Evolutionary conservation across 2,797 vertebrate genomes (phyloP).

Genomic region (Phyllotis vaccarum): DNA sequence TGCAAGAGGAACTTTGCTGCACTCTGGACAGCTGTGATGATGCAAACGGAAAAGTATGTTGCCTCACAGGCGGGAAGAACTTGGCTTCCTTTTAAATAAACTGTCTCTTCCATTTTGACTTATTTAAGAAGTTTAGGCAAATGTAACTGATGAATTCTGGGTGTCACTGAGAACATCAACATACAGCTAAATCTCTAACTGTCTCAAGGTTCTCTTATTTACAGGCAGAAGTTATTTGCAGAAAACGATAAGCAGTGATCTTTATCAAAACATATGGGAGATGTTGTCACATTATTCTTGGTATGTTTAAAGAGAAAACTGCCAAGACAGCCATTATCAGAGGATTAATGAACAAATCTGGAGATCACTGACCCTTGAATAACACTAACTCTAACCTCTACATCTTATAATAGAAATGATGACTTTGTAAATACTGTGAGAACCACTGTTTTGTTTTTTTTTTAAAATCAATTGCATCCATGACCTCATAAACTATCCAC

Average conservation of each 20-base stretch:
- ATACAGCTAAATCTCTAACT: slow-evolving; percentile 32
- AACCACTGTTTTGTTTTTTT: too few relatives aligned
- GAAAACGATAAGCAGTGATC: slow-evolving; percentile 52
- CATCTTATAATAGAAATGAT: slow-evolving; percentile 63
- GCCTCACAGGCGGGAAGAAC: neutral
- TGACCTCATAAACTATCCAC: slow-evolving; percentile 22
- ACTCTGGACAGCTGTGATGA: neutral
- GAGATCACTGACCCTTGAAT: slow-evolving; percentile 63
- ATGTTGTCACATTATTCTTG: slow-evolving; percentile 47
- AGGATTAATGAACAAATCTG: slow-evolving; percentile 55
- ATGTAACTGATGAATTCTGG: neutral
- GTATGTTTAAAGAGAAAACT: slow-evolving; percentile 56
- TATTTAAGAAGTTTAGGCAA: slow-evolving; percentile 27
- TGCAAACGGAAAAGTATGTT: neutral
- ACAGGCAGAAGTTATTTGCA: slow-evolving; percentile 43
- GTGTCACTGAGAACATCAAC: slow-evolving; percentile 47
- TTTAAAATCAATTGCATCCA: slow-evolving; percentile 61
- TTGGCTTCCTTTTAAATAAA: slow-evolving; percentile 46
- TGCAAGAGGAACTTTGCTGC: neutral
- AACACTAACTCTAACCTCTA: slow-evolving; percentile 57
- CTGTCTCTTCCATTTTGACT: slow-evolving; percentile 3
- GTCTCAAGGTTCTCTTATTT: slow-evolving; percentile 23
- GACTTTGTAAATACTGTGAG: slow-evolving; percentile 63
- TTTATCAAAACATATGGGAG: slow-evolving; percentile 49
- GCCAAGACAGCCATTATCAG: slow-evolving; percentile 29